Conservation (phyloP, 2,888 invertebrate species). For the Salticus scenicus region DNA sequence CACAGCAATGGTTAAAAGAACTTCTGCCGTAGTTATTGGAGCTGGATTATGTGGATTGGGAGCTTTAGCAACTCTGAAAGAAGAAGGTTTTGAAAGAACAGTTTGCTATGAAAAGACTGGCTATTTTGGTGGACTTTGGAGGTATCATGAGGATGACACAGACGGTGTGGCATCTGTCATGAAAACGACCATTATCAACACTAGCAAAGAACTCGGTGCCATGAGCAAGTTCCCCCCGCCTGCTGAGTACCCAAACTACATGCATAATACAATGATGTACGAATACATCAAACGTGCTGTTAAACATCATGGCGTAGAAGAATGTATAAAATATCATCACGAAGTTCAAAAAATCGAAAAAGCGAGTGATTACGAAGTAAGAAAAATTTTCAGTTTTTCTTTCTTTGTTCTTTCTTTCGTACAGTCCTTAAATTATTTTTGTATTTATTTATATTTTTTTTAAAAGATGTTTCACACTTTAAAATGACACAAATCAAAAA, state of each 20-base stretch:
- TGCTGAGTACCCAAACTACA: conserved; percentile 76
- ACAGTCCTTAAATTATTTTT: too few relatives aligned
- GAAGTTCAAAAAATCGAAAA: neutral
- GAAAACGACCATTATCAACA: conserved; percentile 75
- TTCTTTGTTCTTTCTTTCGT: too few relatives aligned
- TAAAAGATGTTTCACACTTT: too few relatives aligned
- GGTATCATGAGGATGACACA: conserved; percentile 63
- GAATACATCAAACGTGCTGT: conserved; percentile 72
- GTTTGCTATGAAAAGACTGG: conserved; percentile 74
- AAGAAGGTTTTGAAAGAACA: conserved; percentile 74
- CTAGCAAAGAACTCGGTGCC: conserved; percentile 75
- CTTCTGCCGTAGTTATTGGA: conserved; percentile 73
- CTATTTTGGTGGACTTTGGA: conserved; percentile 75
- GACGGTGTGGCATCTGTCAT: conserved; percentile 73
- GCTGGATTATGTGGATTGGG: conserved; percentile 76
- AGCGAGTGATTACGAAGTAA: conserved; percentile 16
- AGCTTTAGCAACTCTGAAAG: conserved; percentile 75
- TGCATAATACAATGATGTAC: conserved; percentile 76
- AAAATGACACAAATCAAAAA: too few relatives aligned
- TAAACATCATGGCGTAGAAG: neutral
- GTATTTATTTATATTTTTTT: too few relatives aligned
- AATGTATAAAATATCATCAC: neutral
- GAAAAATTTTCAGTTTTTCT: too few relatives aligned
- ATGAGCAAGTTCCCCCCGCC: conserved; percentile 77
- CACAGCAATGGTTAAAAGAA: neutral